Conservation (phyloP, 2,797 vertebrate genomes). For the Lepus townsendii region DNA sequence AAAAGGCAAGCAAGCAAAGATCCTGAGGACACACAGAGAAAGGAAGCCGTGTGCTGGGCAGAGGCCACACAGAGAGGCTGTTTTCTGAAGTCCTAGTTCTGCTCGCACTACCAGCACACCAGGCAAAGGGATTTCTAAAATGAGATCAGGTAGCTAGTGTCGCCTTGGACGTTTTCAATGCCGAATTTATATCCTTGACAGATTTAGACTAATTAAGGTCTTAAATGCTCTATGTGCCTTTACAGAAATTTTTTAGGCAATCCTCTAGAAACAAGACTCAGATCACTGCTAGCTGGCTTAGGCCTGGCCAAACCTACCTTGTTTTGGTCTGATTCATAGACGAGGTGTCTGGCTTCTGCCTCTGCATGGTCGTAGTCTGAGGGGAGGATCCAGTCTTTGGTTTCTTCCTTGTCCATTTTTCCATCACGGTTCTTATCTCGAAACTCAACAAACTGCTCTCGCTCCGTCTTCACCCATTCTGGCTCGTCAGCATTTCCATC, state of each 20-base stretch:
- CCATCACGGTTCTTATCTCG: slow-evolving; percentile 96
- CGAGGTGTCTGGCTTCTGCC: slow-evolving; percentile 94
- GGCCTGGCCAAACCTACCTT: slow-evolving; percentile 87
- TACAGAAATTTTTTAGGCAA: slow-evolving; percentile 1
- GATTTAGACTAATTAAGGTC: slow-evolving; percentile 35
- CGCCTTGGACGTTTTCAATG: slow-evolving; percentile 2
- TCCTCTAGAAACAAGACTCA: background rate
- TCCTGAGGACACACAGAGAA: background rate
- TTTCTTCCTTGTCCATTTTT: slow-evolving; percentile 96
- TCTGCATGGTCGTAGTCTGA: slow-evolving; percentile 95
- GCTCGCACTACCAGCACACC: background rate
- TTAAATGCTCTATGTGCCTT: background rate
- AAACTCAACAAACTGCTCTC: slow-evolving; percentile 95
- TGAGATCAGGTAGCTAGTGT: background rate
- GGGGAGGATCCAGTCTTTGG: slow-evolving; percentile 96
- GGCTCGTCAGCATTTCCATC: slow-evolving; percentile 92
- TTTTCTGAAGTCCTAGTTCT: background rate
- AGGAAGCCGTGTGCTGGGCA: background rate
- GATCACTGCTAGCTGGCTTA: background rate
- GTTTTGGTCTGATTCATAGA: slow-evolving; percentile 94
- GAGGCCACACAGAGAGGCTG: background rate
- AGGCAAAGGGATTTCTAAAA: slow-evolving; percentile 51
- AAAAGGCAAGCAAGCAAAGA: background rate
- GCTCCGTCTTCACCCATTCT: slow-evolving; percentile 94
- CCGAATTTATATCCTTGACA: background rate